These are phyloP conservation scores for Thalassoma bifasciatum DNA, from an alignment of 2,113 vertebrate genomes.

Conservation along the genomic window DNA sequence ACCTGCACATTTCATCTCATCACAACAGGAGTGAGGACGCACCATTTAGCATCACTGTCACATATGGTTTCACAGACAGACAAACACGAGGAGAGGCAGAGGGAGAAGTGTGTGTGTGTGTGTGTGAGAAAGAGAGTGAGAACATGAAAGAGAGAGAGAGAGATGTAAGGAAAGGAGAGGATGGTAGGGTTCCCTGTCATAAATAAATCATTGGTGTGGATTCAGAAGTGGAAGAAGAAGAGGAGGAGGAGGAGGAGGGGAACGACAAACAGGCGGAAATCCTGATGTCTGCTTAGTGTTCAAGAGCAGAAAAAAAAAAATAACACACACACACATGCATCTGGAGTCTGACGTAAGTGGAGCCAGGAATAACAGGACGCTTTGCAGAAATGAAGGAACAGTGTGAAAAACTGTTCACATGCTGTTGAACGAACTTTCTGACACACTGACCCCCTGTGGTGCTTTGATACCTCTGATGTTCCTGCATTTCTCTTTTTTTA, in stretches of 20 bases:
- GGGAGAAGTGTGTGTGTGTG: background rate
- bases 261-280: constrained; percentile 53
- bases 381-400: background rate
- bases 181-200: constrained; percentile 57
- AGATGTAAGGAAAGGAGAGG: constrained; percentile 12
- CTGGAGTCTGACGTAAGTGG: constrained; percentile 32
- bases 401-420: background rate
- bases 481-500: no score
- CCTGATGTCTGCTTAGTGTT: constrained; percentile 46
- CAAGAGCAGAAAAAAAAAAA: constrained; percentile 27
- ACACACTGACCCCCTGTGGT: no score
- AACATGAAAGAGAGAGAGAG: background rate
- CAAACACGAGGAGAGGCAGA: constrained; percentile 39
- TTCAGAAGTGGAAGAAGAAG: constrained; percentile 60
- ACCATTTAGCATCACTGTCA: constrained; percentile 74
- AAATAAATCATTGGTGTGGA: constrained; percentile 70
- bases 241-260: constrained; percentile 23
- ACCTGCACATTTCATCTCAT: constrained; percentile 61
- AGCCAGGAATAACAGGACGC: constrained; percentile 33
- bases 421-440: no score
- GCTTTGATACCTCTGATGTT: background rate
- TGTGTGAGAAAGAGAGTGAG: background rate
- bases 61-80: constrained; percentile 67
- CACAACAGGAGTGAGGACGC: constrained; percentile 56
- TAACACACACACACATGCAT: constrained; percentile 10